Evolutionary conservation across 2,113 vertebrate genomes (phyloP).

Genomic region (Caloenas nicobarica): DNA sequence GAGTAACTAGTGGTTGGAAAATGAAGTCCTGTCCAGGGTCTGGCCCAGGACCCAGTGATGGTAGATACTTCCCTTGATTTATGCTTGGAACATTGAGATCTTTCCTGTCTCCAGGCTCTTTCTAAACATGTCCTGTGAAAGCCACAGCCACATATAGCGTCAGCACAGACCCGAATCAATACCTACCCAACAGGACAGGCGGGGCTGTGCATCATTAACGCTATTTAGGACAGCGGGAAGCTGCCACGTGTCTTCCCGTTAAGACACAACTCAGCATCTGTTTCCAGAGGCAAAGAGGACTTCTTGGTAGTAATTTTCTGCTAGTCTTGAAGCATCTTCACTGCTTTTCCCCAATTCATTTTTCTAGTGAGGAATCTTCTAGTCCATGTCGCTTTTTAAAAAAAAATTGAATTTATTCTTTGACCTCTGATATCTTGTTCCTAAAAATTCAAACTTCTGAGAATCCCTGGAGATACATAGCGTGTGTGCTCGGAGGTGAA

Average conservation of each 20-base stretch:
- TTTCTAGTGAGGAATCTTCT: not conserved
- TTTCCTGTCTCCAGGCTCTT: not conserved
- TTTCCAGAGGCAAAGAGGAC: not conserved
- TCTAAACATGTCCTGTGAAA: not conserved
- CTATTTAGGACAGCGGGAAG: not conserved
- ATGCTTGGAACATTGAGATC: slow-evolving; percentile 50
- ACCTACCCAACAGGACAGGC: accelerated
- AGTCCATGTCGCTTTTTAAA: not conserved
- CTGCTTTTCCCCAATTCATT: accelerated
- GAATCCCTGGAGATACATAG: not conserved
- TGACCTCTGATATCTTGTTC: not conserved
- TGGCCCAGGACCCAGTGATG: not conserved
- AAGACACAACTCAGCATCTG: accelerated
- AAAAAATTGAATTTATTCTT: not conserved
- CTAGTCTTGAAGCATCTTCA: not conserved
- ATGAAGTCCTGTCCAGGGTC: not conserved
- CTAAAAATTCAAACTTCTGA: not conserved
- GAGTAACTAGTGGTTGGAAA: not conserved
- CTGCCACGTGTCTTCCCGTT: accelerated
- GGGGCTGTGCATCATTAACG: not conserved
- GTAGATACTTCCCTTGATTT: slow-evolving; percentile 15
- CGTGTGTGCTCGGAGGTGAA: not conserved
- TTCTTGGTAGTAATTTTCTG: not conserved
- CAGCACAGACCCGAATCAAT: not conserved
- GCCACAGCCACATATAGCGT: not conserved